phyloP scores from a whole-genome alignment of 30 jellyfish, hydroid and myxozoan species.

The Aurelia coerulea region DNA sequence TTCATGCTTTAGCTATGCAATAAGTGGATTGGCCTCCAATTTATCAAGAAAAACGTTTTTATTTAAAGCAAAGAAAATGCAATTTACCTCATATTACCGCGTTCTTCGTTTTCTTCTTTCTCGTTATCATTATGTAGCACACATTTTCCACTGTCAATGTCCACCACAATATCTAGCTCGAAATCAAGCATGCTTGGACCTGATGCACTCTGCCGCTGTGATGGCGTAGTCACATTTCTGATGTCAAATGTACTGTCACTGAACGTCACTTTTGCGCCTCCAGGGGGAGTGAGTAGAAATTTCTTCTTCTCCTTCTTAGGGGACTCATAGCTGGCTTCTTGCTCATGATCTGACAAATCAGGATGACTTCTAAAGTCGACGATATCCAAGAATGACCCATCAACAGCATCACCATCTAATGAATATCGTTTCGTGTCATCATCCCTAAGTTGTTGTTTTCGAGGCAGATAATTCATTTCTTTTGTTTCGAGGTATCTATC shows the following conservation, averaged over 20 bases:
- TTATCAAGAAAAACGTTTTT: too few species aligned
- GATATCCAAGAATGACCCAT: constrained; percentile 27
- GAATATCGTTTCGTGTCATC: background rate
- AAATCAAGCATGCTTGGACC: constrained; percentile 76
- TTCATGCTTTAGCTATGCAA: too few species aligned
- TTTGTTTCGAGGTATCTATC: constrained; percentile 68
- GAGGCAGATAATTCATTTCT: constrained; percentile 38
- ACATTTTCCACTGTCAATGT: constrained; percentile 92
- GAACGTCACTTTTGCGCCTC: constrained; percentile 65
- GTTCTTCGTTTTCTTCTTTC: constrained; percentile 42
- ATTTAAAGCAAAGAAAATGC: too few species aligned
- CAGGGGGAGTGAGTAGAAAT: constrained; percentile 12
- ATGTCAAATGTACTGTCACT: constrained; percentile 75
- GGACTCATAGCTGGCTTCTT: constrained; percentile 3
- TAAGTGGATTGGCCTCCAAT: too few species aligned
- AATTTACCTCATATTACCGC: constrained; percentile 8
- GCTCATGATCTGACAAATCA: constrained; percentile 51
- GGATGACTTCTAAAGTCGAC: constrained; percentile 70
- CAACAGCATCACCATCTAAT: constrained; percentile 30
- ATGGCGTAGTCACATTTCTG: constrained; percentile 23
- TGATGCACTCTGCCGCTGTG: constrained; percentile 44
- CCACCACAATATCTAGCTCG: constrained; percentile 86
- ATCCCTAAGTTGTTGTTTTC: background rate
- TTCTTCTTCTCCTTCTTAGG: constrained; percentile 37
- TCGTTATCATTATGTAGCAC: constrained; percentile 66